Conservation (phyloP, 2,113 vertebrate species). For the Caranx melampygus region DNA sequence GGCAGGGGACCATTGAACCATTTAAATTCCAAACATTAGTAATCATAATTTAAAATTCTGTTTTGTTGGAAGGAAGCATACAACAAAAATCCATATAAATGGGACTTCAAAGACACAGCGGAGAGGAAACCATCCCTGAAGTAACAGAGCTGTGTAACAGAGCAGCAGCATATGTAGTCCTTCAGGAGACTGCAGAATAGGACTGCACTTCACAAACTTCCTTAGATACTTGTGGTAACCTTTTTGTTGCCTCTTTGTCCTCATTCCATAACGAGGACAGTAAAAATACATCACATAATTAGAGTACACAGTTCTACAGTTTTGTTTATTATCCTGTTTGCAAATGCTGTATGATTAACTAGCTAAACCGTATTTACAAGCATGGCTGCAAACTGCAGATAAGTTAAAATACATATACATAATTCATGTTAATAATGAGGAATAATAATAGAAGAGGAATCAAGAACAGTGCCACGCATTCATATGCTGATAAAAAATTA, state of each 20-base stretch:
- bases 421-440: background rate
- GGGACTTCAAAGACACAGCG: conserved; percentile 64
- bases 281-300: background rate
- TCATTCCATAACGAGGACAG: conserved; percentile 8
- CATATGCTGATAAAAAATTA: background rate
- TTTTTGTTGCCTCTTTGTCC: conserved; percentile 4
- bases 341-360: background rate
- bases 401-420: background rate
- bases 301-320: background rate
- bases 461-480: background rate
- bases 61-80: conserved; percentile 53
- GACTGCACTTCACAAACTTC: conserved; percentile 31
- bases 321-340: background rate
- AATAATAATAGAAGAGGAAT: background rate
- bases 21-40: conserved; percentile 64
- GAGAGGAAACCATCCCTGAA: conserved; percentile 62
- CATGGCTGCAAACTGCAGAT: background rate
- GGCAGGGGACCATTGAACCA: conserved; percentile 44
- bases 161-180: conserved; percentile 43
- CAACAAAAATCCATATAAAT: conserved; percentile 58
- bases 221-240: conserved; percentile 1
- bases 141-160: conserved; percentile 45
- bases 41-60: conserved; percentile 68
- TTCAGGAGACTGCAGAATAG: conserved; percentile 38
- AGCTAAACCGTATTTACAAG: background rate